Evolutionary conservation across 2,888 invertebrate genomes (phyloP), one percentile per base, ranked within the genome.

Genomic region (Lacanobia oleracea): DNA sequence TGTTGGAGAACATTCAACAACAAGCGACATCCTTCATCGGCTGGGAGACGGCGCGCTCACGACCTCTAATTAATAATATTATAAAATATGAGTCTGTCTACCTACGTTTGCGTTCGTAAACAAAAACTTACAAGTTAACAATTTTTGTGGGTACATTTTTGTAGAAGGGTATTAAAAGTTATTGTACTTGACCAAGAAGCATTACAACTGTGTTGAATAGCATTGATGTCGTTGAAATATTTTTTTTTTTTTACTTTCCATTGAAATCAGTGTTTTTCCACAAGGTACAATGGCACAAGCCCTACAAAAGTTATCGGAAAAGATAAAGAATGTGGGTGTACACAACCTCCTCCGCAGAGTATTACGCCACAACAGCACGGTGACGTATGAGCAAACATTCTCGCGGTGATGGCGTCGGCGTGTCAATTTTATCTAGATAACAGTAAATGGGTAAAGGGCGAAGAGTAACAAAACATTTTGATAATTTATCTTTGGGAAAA

Each of bases 291-390:
- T 51, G 53, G 64, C n/a, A 71, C 67, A 63, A 71, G 66, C 66
- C 54, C 33, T 79, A 75, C 60, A 72, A 76, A 79, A 72, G 67
- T 77, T 74, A 84, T 83, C 82, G 69, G 60, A 51, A 43, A 60
- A 79, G 86, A 86, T 86, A 81, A 86, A 72, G 76, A 84, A 83
- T 82, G 82, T 84, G 78, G 77, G 81, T 80, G 83, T 79, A 75
- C 66, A 67, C 75, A 73, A 76, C 64, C 69, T 67, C 75, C 75
- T 79, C 74, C 68, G 71, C 74, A 64, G 73, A 56, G 78, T 73
- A 69, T 84, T 86, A 86, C 86, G 83, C 76, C 81, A 86, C 79
- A 75, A 73, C 81, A 83, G 77, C 75, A 75, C 78, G 62, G 73
- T 86, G 83, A 88, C 87, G 86, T 83, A 70, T 45, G 50, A 75